Evolutionary conservation across 1,140 invertebrate species (phyloP), one percentile per base, ranked within the genome.

Genomic region (Limonius californicus): DNA sequence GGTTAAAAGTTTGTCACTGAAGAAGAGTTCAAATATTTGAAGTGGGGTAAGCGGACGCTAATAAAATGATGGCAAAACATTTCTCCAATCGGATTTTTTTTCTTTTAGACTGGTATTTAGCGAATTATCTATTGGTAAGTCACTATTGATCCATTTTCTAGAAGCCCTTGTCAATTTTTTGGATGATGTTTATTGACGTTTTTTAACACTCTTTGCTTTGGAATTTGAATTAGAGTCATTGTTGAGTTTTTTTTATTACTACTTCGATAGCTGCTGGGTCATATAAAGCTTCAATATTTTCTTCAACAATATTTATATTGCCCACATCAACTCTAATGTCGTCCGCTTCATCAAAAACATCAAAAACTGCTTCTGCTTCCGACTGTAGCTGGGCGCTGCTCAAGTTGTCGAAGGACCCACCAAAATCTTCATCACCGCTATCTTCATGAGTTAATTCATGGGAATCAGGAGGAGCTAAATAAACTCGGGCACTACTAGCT

Each of bases 21-120:
- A 57, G 19, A 57, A 57, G 14, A 20, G 43, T 20, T 42, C 12
- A 57, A 57, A 57, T 20, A 57, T 27, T 45, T 57, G 32, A 1
- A 57, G 32, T 14, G 56, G 56, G 1, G 56, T 19, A 12, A 43
- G 20, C 4, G 45, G 15, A 19, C 16, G 45, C 2, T 15, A 50
- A 50, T 50, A 50, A 6, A 50, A 50, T 50, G 45, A 18, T 50
- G 45, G 45, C 2, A 21, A 2, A 50, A 50, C 18, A 2, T 15
- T 39, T 39, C n/a, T 39, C 2, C 2, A 39, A 14, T 9, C n/a
- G n/a, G 2, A 2, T 14, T 12, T 39, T 39, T 12, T 39, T 39
- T 39, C 35, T 12, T 2, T 39, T 11, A 39, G 7, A 12, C n/a
- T 7, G 3, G 35, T 39, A 39, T n/a, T 39, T 6, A 12, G n/a